Percentiles rank a stretch among this genome's conserved stretches.
Evolutionary conservation across 2,797 vertebrate genomes (phyloP).

Genomic region (Malacoraja senta): DNA sequence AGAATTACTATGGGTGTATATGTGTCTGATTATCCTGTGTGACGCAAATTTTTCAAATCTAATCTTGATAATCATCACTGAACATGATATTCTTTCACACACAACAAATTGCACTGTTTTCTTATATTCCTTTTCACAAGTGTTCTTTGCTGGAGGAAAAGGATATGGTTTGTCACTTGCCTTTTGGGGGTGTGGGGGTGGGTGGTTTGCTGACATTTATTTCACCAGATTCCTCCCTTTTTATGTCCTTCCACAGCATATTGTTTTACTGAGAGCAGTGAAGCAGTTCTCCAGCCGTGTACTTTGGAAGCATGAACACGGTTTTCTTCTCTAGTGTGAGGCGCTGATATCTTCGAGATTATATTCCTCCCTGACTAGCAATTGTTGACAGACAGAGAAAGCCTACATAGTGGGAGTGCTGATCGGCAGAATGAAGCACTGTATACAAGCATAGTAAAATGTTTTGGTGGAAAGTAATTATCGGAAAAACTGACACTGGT

Average conservation of each 20-base stretch:
- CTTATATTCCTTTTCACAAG: slow-evolving; percentile 4
- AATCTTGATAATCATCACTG: neutral
- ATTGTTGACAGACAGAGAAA: slow-evolving; percentile 66
- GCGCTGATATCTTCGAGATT: slow-evolving; percentile 61
- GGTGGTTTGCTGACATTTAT: slow-evolving; percentile 52
- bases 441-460: slow-evolving; percentile 73
- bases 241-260: slow-evolving; percentile 56
- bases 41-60: neutral
- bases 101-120: slow-evolving; percentile 12
- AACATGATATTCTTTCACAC: neutral
- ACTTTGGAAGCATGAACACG: slow-evolving; percentile 53
- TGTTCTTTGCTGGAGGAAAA: slow-evolving; percentile 41
- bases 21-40: too few species aligned
- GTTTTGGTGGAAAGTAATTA: slow-evolving; percentile 79
- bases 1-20: neutral
- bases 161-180: slow-evolving; percentile 48
- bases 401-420: slow-evolving; percentile 60
- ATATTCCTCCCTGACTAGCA: slow-evolving; percentile 64
- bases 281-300: slow-evolving; percentile 53
- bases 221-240: slow-evolving; percentile 50
- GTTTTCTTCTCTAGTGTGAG: slow-evolving; percentile 63
- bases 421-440: slow-evolving; percentile 67
- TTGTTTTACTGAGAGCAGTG: slow-evolving; percentile 46
- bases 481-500: slow-evolving; percentile 67
- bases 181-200: slow-evolving; percentile 46